phyloP scores from a whole-genome alignment of 1,140 invertebrate genomes.

The Ganaspis sp. region DNA sequence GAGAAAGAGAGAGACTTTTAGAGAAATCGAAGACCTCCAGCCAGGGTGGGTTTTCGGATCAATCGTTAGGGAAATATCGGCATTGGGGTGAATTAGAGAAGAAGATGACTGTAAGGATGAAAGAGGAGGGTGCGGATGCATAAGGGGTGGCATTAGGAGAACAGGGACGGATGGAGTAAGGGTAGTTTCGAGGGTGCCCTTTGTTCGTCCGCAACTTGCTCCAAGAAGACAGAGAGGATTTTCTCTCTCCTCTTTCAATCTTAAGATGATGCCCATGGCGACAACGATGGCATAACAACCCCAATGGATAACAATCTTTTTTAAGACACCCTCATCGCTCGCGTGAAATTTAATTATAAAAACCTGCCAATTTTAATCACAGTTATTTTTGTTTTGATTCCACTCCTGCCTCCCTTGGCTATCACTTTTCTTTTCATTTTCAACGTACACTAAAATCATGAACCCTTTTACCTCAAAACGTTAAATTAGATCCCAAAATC shows the following conservation, averaged over 20 bases:
- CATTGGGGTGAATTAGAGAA: slow-evolving; percentile 58
- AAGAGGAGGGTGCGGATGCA: slow-evolving; percentile 66
- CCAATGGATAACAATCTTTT: not conserved
- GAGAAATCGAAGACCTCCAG: slow-evolving; percentile 47
- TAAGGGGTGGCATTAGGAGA: slow-evolving; percentile 71
- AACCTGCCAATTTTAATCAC: not conserved
- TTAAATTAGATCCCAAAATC: no score
- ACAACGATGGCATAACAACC: not conserved
- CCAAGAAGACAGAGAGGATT: not conserved
- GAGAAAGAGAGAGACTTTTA: slow-evolving; percentile 30
- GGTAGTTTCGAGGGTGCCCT: slow-evolving; percentile 55
- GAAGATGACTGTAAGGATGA: slow-evolving; percentile 48
- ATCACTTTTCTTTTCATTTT: no score
- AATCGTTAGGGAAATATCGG: slow-evolving; percentile 75
- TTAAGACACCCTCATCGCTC: not conserved
- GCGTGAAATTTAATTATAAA: not conserved
- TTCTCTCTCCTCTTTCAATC: slow-evolving; percentile 17
- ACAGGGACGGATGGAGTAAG: slow-evolving; percentile 58
- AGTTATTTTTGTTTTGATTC: no score
- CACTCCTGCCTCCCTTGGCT: no score
- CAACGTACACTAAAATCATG: no score
- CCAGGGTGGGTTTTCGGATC: slow-evolving; percentile 63
- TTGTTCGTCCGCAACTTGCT: slow-evolving; percentile 51
- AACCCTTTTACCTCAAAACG: no score
- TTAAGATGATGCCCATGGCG: not conserved